These are phyloP conservation scores for Drosophila setosimentum DNA, from an alignment of 2,888 invertebrate species.

Conservation along the genomic window DNA sequence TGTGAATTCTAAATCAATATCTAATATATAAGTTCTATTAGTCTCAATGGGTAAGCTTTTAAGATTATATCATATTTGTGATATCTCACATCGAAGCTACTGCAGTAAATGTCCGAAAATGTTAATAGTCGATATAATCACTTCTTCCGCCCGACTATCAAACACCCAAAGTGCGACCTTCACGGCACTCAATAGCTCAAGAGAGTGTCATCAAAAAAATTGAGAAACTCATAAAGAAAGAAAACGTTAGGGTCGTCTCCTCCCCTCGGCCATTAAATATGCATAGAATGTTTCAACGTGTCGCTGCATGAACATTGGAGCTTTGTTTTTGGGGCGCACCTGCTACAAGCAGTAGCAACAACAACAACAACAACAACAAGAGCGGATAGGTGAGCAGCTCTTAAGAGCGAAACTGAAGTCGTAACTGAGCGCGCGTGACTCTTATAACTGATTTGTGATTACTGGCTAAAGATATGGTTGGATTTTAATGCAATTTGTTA, in stretches of 20 bases:
- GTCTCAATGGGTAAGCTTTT: neutral
- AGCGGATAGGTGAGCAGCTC: constrained; percentile 4
- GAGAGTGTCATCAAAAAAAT: constrained; percentile 26
- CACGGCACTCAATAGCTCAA: constrained; percentile 22
- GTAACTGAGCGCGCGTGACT: constrained; percentile 52
- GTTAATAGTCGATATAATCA: neutral
- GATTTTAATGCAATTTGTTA: constrained; percentile 17
- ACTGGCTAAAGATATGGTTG: constrained; percentile 11
- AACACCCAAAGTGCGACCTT: constrained; percentile 40
- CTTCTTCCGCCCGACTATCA: neutral
- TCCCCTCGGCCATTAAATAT: constrained; percentile 46
- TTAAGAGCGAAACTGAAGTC: constrained; percentile 25
- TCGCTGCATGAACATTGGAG: constrained; percentile 37
- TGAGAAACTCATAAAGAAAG: constrained; percentile 8
- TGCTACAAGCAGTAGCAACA: constrained; percentile 17
- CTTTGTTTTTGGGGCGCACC: constrained; percentile 26
- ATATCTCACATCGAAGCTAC: neutral
- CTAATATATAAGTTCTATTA: neutral
- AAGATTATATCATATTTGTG: neutral
- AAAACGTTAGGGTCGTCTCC: neutral
- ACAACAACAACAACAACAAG: neutral
- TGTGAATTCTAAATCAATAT: neutral
- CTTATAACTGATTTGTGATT: constrained; percentile 48
- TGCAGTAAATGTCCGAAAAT: neutral
- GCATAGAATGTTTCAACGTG: constrained; percentile 48